Evolutionary conservation across 1,140 invertebrate genomes (phyloP).

Genomic region (Carposina sasakii): DNA sequence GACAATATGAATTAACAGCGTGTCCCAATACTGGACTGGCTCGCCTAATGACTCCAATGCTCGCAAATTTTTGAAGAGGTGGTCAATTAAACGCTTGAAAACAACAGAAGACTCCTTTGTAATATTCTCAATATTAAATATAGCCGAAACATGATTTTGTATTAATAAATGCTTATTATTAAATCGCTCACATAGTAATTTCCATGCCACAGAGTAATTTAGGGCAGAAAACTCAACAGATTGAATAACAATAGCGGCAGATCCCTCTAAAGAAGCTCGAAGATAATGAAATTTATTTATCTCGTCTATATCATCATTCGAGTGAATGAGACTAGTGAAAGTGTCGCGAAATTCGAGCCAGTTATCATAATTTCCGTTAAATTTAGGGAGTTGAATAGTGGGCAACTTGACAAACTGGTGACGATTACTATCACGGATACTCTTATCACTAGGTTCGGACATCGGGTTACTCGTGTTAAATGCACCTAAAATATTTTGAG

Average conservation of each 20-base stretch:
- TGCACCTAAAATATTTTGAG: not conserved
- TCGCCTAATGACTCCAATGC: constrained; percentile 1
- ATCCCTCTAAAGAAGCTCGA: constrained; percentile 3
- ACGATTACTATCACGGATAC: too few species aligned
- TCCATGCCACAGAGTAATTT: constrained; percentile 7
- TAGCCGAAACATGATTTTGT: constrained; percentile 1
- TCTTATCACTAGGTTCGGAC: too few species aligned
- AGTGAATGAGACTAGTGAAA: constrained; percentile 1
- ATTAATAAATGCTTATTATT: constrained; percentile 6
- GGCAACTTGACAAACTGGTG: not conserved
- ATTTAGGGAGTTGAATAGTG: constrained; percentile 1
- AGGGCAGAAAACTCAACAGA: not conserved
- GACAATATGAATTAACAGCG: constrained; percentile 5
- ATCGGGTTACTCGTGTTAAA: not conserved
- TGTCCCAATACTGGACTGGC: constrained; percentile 5
- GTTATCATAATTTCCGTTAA: constrained; percentile 1
- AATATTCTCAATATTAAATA: constrained; percentile 1
- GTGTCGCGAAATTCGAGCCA: constrained; percentile 7
- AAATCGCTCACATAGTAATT: constrained; percentile 2
- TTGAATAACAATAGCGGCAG: not conserved
- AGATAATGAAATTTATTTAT: constrained; percentile 5
- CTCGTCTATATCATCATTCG: not conserved
- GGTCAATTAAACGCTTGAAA: not conserved
- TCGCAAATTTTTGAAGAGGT: constrained; percentile 2
- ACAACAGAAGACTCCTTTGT: not conserved